Evolutionary conservation across 2,113 vertebrate species (phyloP), one percentile per base, ranked within the genome.

Genomic region (Bolborhynchus lineola): DNA sequence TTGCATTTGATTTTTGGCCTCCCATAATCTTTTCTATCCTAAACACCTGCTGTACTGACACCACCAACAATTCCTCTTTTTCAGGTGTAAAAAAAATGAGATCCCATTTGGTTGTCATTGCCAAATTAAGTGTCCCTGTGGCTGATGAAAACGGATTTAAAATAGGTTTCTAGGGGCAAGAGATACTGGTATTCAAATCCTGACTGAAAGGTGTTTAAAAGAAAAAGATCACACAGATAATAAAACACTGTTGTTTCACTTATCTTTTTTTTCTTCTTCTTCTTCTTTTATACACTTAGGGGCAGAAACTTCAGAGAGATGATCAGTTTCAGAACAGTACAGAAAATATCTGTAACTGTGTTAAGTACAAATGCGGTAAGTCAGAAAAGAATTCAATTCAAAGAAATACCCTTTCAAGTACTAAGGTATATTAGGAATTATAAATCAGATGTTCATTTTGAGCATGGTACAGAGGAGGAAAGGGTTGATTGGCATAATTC

Each of bases 341-440:
- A 42, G 98, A 98, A 95, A 99, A 99, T 89, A 96, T 97, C 83
- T 99, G 99, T 74, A 98, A 98, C 97, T 99, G 99, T 57, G 98
- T 98, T 71, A 98, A 98, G 92, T 99, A 99, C 59, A 98, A 98
- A 93, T 99, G 99, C 80, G 99, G 99, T 99, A 96, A 98, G 99
- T 96, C 46, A 77, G 57, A 79, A 88, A 91, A 88, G 1, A 69
- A 67, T 64, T 63, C 47, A 44, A 53, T 65, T 93, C 10, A 35
- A 81, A 95, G 13, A 91, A 63, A 76, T 57, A 57, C 2, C 11
- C 4, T 81, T 77, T 83, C 28, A 20, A 90, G 37, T 62, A 8
- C 64, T 55, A 46, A 72, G 28, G 23, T 53, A 64, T 60, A 62
- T 52, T 23, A 53, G 13, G 20, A 75, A 71, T 37, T 59, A 16